Base-by-base conservation (phyloP, 2,888 invertebrate genomes). In the Torymus tubicola region DNA sequence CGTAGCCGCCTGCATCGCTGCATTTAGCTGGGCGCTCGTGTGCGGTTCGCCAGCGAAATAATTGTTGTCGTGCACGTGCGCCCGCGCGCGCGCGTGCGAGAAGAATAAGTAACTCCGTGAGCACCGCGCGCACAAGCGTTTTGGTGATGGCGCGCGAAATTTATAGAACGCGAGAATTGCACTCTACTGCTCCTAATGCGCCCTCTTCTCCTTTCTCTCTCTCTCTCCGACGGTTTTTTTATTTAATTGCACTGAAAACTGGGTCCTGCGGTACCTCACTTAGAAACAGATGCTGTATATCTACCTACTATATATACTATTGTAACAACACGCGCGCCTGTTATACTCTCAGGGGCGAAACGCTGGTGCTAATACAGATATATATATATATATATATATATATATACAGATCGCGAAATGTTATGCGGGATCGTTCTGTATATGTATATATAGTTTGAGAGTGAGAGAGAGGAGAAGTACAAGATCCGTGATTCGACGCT, bases 41-140 rank as follows among this genome's bases (percentile, higher is more conserved):
- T 42, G 31, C 31, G 42, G 42, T 52, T 55, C 18, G 11, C 42
- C 64, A n/a, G 70, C 53, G 50, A 24, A 67, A 64, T 74, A 70
- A 78, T 77, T 74, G 65, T 78, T 71, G 50, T 63, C 50, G 50
- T 21, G 21, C 55, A 16, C 52, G 55, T 13, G 31, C 14, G 12
- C 14, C 13, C 10, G 57, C 16, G 12, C 14, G 16, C 10, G 57
- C 16, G 24, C 42, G 21, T 21, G n/a, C n/a, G 42, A 12, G 61
- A 75, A 77, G 77, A 81, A 73, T 69, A 81, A 81, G 73, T 65
- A 69, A 81, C 64, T 69, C 55, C 42, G 60, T 4, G 21, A 21
- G 31, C 31, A 18, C 55, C 42, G 60, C 31, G 21, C 1, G 31
- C 31, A 18, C 24, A 42, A 65, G 42, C 57, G 42, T 70, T 65